Evolutionary conservation across 2,797 vertebrate species (phyloP).

Genomic region (Thamnophis elegans): DNA sequence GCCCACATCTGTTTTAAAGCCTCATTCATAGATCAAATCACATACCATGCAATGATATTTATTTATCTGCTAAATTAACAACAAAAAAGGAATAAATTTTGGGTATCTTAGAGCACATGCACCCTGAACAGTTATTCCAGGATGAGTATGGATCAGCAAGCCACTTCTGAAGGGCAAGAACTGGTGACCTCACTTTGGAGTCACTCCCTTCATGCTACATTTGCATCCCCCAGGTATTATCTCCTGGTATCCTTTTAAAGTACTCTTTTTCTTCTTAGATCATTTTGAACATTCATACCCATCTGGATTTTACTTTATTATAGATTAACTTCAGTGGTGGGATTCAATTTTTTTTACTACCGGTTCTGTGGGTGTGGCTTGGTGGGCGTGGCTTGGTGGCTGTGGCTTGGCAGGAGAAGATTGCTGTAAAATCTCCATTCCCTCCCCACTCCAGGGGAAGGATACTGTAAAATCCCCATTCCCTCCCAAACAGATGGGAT

Average conservation of each 20-base stretch:
- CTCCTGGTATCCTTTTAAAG: background rate
- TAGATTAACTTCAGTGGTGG: background rate
- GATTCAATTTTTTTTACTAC: too few relatives aligned
- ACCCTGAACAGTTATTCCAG: background rate
- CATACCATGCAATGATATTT: background rate
- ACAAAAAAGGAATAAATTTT: background rate
- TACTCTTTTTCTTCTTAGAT: background rate
- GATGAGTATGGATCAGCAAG: background rate
- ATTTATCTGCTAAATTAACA: background rate
- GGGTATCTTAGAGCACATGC: background rate
- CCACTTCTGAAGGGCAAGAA: background rate
- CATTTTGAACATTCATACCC: background rate
- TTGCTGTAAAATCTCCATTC: too few relatives aligned
- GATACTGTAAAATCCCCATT: too few relatives aligned
- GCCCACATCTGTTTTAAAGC: background rate
- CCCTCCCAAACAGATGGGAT: too few relatives aligned
- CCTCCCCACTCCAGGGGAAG: too few relatives aligned
- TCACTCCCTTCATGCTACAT: background rate
- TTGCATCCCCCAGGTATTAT: background rate
- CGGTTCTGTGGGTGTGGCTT: too few relatives aligned
- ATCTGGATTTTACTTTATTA: background rate
- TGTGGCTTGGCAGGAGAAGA: too few relatives aligned
- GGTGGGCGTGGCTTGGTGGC: too few relatives aligned
- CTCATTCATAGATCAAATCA: background rate
- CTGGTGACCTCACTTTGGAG: background rate